Evolutionary conservation across 2,888 invertebrate species (phyloP).

Genomic region (Dicyrtomina minuta): DNA sequence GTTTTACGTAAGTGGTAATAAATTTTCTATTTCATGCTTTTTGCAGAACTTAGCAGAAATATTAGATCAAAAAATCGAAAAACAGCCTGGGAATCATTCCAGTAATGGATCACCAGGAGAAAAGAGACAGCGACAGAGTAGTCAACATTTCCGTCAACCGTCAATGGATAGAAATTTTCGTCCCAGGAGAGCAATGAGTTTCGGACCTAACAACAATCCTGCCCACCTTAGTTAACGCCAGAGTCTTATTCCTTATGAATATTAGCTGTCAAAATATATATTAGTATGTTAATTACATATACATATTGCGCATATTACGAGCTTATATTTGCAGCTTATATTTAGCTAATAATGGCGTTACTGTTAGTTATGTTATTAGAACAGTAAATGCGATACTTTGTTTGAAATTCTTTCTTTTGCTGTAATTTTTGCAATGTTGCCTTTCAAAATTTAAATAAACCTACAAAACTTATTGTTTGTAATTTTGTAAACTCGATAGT

Average conservation of each 20-base stretch:
- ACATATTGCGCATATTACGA: no score
- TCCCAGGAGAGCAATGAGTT: conserved; percentile 45
- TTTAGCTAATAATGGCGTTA: no score
- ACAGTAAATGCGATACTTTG: no score
- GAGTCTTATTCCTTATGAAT: conserved; percentile 28
- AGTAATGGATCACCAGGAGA: background rate
- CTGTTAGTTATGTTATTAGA: no score
- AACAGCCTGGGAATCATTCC: background rate
- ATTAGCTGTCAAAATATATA: background rate
- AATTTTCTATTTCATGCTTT: background rate
- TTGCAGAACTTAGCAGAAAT: background rate
- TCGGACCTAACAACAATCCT: conserved; percentile 44
- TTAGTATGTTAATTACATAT: no score
- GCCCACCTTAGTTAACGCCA: conserved; percentile 38
- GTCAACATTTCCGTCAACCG: conserved; percentile 35
- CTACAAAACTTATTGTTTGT: no score
- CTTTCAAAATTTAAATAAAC: no score
- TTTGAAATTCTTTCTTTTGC: no score
- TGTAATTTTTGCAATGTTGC: no score
- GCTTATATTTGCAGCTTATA: no score
- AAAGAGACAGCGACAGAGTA: no score
- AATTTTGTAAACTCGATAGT: no score
- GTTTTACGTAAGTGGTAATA: background rate
- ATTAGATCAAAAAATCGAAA: background rate
- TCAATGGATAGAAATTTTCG: conserved; percentile 45